Evolutionary conservation across 2,113 vertebrate genomes (phyloP).

Genomic region (Ciconia boyciana): DNA sequence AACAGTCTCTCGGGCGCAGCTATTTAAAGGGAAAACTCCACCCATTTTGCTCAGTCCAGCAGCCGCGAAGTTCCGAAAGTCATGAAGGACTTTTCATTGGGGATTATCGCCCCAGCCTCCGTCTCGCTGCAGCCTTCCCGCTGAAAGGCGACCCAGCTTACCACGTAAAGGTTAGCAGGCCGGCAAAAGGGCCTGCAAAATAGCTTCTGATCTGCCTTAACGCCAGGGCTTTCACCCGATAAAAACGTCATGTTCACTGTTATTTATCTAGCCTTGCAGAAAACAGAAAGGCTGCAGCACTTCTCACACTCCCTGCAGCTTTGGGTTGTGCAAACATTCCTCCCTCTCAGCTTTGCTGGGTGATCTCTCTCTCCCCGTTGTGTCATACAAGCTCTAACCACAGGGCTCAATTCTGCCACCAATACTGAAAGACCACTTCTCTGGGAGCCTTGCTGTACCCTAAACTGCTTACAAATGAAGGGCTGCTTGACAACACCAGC

Average conservation of each 20-base stretch:
- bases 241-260: fast-evolving
- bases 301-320: background rate
- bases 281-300: background rate
- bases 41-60: background rate
- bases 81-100: background rate
- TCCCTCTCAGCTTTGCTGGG: background rate
- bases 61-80: background rate
- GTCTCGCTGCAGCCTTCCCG: background rate
- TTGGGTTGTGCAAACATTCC: background rate
- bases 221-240: background rate
- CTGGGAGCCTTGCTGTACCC: background rate
- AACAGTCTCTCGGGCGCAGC: background rate
- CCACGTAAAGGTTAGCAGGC: background rate
- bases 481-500: background rate
- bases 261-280: background rate
- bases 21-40: constrained; percentile 53
- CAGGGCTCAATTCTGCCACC: fast-evolving
- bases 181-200: background rate
- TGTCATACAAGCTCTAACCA: background rate
- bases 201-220: background rate
- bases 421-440: fast-evolving
- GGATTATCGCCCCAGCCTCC: background rate
- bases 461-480: background rate
- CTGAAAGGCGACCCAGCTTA: background rate
- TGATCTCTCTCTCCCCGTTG: too few species aligned